Conservation (phyloP, 1,140 invertebrate genomes). For the Conus ventricosus region DNA sequence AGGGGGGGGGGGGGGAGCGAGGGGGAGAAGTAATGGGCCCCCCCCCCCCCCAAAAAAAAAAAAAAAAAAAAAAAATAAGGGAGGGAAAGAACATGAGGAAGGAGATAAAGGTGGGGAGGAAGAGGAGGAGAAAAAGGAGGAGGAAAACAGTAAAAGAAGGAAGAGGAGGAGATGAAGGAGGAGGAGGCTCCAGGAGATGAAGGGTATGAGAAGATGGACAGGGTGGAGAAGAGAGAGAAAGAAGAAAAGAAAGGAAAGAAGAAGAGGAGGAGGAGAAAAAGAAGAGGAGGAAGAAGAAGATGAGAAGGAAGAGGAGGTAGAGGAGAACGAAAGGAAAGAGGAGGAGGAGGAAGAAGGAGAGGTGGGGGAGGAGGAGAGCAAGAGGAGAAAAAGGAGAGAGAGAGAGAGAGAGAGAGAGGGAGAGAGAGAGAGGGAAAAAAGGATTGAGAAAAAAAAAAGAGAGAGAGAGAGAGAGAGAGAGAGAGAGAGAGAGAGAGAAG, state of each 20-base stretch:
- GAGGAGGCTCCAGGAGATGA: not conserved
- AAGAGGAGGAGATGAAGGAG: not conserved
- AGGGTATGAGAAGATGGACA: not conserved
- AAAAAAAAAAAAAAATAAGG: not conserved
- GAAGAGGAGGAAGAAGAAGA: not conserved
- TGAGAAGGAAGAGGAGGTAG: not conserved
- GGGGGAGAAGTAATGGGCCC: too few species aligned
- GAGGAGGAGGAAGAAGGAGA: not conserved
- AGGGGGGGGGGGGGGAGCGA: too few species aligned
- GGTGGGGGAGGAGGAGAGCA: not conserved
- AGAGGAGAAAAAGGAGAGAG: not conserved
- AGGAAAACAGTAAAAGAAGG: too few species aligned
- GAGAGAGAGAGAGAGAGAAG: not conserved
- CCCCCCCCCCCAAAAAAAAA: not conserved
- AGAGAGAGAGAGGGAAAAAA: constrained; percentile 1
- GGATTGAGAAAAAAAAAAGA: not conserved
- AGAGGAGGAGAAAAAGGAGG: too few species aligned
- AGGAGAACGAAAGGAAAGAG: not conserved
- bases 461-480: not conserved
- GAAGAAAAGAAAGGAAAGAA: not conserved
- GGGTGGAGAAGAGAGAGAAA: not conserved
- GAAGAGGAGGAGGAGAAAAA: too few species aligned
- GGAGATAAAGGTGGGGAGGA: too few species aligned
- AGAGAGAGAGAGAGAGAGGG: not conserved
- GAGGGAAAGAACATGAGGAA: too few species aligned